Evolutionary conservation across 1,140 invertebrate species (phyloP), one percentile per base, ranked within the genome.

Genomic region (Drosophila kohkoa): DNA sequence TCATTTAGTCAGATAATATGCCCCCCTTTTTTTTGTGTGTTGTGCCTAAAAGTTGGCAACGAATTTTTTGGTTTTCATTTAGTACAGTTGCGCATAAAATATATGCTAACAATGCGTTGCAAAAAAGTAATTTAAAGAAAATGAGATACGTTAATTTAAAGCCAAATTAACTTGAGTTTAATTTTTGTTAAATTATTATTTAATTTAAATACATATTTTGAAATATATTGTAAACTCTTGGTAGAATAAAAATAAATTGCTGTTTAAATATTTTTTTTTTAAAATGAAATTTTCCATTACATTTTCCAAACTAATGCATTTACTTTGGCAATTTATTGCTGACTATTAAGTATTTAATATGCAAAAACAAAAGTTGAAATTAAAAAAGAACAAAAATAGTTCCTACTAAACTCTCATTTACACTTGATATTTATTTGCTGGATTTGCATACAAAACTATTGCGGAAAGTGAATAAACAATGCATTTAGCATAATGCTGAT

Each of bases 1-100:
- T 75, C 45, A 43, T 67, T 81, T 30, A 5, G 38, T 8, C 30
- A 54, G 48, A 72, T 77, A 77, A 73, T 74, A 66, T 41, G 46
- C 66, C n/a, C 41, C 41, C 7, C 25, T 54, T 75, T 60, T 38
- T 38, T 38, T 8, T 38, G 1, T 38, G 8, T 62, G 46, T 43
- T 15, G 32, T 11, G 60, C 54, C 43, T 20, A 59, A 67, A 59
- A 51, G 4, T 66, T 66, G 52, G 57, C 25, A 55, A 41, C 49
- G 13, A 10, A 25, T 25, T 25, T 25, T 4, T 25, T 10, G 8
- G 38, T 5, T 15, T 43, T 57, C 52, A 43, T 30, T 25, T 3
- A 3, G 11, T 13, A 28, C 51, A 25, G 30, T 32, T 55, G 10
- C 20, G 63, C 64, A 67, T 63, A 68, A 52, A 43, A 30, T 13